Conservation (phyloP, 2,113 vertebrate species). For the Ancistrus triradiatus region DNA sequence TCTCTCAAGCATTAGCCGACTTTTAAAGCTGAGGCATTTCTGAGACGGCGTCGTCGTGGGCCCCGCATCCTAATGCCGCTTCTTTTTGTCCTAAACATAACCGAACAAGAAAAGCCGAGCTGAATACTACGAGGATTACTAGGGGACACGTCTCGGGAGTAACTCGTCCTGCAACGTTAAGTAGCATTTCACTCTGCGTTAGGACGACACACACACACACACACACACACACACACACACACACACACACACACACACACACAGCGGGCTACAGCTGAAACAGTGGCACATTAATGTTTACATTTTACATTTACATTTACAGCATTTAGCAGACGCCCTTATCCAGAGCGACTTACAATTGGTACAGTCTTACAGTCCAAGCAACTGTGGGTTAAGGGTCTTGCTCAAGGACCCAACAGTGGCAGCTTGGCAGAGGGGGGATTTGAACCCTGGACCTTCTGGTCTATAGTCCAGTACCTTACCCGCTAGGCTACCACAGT, state of each 20-base stretch:
- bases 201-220: background rate
- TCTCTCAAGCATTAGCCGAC: conserved; percentile 24
- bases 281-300: background rate
- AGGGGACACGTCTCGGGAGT: background rate
- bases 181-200: background rate
- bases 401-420: too few species aligned
- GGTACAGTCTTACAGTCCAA: too few species aligned
- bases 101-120: background rate
- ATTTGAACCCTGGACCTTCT: too few species aligned
- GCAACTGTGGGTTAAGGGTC: too few species aligned
- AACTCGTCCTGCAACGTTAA: background rate
- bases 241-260: background rate
- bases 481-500: too few species aligned
- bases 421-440: too few species aligned
- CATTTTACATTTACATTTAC: too few species aligned
- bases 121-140: background rate
- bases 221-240: background rate
- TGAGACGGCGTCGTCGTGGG: background rate
- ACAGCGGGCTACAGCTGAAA: background rate
- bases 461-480: too few species aligned
- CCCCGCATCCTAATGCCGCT: conserved; percentile 15
- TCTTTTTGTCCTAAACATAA: background rate
- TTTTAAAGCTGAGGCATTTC: conserved; percentile 19
- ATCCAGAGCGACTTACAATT: too few species aligned
- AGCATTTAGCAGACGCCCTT: too few species aligned